Percentiles rank a stretch among this genome's conserved stretches.
These are phyloP conservation scores for Bovichtus variegatus DNA, from an alignment of 2,797 vertebrate genomes.

Conservation along the genomic window DNA sequence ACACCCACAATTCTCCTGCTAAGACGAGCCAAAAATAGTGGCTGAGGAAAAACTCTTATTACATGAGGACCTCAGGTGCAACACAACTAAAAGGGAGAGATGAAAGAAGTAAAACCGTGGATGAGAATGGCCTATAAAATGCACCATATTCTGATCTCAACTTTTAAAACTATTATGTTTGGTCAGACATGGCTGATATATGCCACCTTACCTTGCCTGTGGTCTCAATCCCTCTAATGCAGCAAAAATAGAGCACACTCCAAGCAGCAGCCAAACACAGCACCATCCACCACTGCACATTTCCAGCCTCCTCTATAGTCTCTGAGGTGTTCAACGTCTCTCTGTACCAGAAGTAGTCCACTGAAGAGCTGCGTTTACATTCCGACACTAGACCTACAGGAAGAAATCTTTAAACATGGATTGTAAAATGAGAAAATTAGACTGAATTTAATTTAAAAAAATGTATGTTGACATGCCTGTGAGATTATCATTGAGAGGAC, in stretches of 20 bases:
- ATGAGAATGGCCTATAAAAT: too few relatives aligned
- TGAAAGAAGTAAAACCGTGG: neutral
- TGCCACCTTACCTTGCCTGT: constrained; percentile 87
- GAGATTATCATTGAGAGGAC: constrained; percentile 82
- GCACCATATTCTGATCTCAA: neutral
- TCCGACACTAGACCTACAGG: constrained; percentile 82
- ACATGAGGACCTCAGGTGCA: too few relatives aligned
- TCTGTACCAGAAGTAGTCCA: constrained; percentile 93
- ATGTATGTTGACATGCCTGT: constrained; percentile 80
- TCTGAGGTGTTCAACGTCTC: constrained; percentile 88
- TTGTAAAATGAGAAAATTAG: neutral
- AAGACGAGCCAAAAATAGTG: neutral
- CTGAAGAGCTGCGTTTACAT: constrained; percentile 87
- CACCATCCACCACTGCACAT: constrained; percentile 90
- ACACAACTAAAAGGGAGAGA: neutral
- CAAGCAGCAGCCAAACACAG: constrained; percentile 86
- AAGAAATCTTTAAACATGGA: neutral
- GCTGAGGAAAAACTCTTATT: neutral
- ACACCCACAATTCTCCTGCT: neutral
- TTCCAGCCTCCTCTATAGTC: constrained; percentile 81
- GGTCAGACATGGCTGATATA: neutral
- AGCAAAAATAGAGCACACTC: constrained; percentile 88
- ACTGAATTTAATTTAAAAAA: too few relatives aligned
- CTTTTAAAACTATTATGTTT: too few relatives aligned
- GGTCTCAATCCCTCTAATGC: constrained; percentile 91